These are phyloP conservation scores for Drosophila kohkoa DNA, from an alignment of 1,140 invertebrate genomes.

Conservation along the genomic window DNA sequence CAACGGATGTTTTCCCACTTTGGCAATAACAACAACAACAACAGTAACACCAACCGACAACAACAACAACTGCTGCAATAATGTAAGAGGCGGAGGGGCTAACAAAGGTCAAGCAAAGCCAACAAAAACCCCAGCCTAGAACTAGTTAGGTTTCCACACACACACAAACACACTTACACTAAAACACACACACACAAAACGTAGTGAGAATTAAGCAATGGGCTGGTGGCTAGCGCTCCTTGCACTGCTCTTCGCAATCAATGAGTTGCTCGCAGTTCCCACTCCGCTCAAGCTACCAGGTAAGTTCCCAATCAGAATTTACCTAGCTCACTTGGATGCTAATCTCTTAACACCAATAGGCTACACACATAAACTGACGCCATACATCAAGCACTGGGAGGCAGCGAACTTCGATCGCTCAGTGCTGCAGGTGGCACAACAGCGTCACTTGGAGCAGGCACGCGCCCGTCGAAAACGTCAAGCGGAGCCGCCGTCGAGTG, in stretches of 20 bases:
- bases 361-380: conserved; percentile 80
- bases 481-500: conserved; percentile 63
- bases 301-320: conserved; percentile 49
- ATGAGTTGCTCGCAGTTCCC: conserved; percentile 73
- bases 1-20: conserved; percentile 56
- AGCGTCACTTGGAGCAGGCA: conserved; percentile 79
- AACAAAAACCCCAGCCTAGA: conserved; percentile 67
- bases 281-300: conserved; percentile 81
- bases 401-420: conserved; percentile 81
- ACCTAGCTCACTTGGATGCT: background rate
- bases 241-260: conserved; percentile 71
- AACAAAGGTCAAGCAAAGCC: conserved; percentile 67
- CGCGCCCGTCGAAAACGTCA: conserved; percentile 79
- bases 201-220: conserved; percentile 59
- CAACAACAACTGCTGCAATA: conserved; percentile 59
- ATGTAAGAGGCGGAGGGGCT: conserved; percentile 62
- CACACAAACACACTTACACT: conserved; percentile 26
- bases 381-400: conserved; percentile 84
- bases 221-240: conserved; percentile 77
- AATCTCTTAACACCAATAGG: conserved; percentile 47
- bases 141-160: conserved; percentile 75
- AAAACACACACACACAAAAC: conserved; percentile 22
- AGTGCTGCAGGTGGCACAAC: conserved; percentile 74
- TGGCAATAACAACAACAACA: conserved; percentile 40
- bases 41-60: conserved; percentile 5